Evolutionary conservation across 2,797 vertebrate species (phyloP).

Genomic region (Uromys caudimaculatus): DNA sequence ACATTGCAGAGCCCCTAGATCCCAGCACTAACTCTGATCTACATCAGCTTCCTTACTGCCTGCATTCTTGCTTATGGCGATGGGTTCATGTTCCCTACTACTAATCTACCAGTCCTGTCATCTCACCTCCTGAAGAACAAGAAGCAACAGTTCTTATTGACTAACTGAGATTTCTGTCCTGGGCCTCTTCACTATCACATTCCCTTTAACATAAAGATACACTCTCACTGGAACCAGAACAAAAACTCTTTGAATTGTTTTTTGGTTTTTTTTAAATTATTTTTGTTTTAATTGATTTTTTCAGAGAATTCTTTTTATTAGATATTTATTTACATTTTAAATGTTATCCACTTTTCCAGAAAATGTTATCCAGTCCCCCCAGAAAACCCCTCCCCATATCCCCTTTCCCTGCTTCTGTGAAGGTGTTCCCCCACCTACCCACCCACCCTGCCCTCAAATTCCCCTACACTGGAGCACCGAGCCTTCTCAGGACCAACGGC

Average conservation of each 20-base stretch:
- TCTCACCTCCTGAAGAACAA: not conserved
- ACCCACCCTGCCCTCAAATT: too few species aligned
- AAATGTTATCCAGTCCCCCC: too few species aligned
- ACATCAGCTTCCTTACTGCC: not conserved
- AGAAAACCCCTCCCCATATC: too few species aligned
- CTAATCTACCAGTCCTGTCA: not conserved
- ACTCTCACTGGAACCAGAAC: not conserved
- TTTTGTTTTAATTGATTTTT: too few species aligned
- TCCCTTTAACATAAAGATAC: not conserved
- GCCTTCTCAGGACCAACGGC: too few species aligned
- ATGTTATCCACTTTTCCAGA: too few species aligned
- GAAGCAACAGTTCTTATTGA: not conserved
- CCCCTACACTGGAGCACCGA: too few species aligned
- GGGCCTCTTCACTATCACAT: not conserved
- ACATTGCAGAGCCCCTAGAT: not conserved
- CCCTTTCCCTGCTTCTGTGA: too few species aligned
- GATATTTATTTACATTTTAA: too few species aligned
- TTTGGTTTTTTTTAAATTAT: too few species aligned
- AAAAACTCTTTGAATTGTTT: not conserved
- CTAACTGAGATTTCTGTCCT: not conserved
- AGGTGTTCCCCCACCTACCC: too few species aligned
- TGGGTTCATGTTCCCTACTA: not conserved
- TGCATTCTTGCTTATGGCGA: not conserved
- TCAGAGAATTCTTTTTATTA: too few species aligned
- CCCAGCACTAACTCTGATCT: not conserved